These are phyloP conservation scores for Drosophila azteca DNA, from an alignment of 1,140 invertebrate genomes.

Conservation along the genomic window DNA sequence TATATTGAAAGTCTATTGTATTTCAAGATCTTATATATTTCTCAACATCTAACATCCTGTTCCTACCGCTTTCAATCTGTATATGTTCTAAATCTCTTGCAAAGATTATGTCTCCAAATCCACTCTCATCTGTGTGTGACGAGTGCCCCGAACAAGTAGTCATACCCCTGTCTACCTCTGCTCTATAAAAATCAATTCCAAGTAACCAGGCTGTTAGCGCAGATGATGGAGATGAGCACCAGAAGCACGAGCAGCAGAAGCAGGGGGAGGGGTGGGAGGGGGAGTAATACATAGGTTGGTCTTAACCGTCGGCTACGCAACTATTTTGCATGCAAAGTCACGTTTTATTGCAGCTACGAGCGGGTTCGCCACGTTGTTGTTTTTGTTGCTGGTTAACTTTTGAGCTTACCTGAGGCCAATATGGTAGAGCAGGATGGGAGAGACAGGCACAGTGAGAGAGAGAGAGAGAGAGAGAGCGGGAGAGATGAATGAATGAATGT, in stretches of 20 bases:
- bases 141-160: conserved; percentile 23
- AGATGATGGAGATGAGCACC: not conserved
- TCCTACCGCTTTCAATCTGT: too few species aligned
- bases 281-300: not conserved
- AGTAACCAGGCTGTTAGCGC: conserved; percentile 53
- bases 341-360: conserved; percentile 76
- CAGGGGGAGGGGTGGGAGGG: not conserved
- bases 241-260: too few species aligned
- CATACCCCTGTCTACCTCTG: conserved; percentile 14
- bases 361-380: conserved; percentile 49
- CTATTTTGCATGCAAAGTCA: conserved; percentile 81
- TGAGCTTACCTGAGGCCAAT: conserved; percentile 70
- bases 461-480: conserved; percentile 1
- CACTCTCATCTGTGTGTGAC: too few species aligned
- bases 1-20: too few species aligned
- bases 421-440: not conserved
- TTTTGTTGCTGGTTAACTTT: conserved; percentile 64
- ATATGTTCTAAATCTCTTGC: too few species aligned
- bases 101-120: too few species aligned
- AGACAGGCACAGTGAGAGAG: not conserved
- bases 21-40: too few species aligned
- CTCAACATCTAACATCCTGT: too few species aligned
- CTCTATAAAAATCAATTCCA: conserved; percentile 70
- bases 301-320: conserved; percentile 55
- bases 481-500: conserved; percentile 22